Conservation (phyloP, 2,888 invertebrate genomes). For the Bursaphelenchus okinawaensis region DNA sequence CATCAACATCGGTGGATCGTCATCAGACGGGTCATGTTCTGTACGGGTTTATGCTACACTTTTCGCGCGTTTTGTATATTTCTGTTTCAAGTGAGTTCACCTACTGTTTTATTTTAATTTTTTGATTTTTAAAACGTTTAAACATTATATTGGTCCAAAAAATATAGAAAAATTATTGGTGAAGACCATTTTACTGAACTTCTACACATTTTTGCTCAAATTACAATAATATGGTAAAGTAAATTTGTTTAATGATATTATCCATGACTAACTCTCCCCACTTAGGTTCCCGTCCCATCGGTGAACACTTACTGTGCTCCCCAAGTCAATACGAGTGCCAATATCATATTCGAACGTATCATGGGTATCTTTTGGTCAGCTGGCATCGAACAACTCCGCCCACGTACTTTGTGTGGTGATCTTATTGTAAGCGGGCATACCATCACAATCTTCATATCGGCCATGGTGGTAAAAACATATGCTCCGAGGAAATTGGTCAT, state of each 20-base stretch:
- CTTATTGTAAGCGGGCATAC: conserved; percentile 56
- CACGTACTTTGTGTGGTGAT: conserved; percentile 51
- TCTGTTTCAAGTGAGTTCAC: conserved; percentile 44
- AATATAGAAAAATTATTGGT: too few relatives aligned
- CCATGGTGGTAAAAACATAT: conserved; percentile 43
- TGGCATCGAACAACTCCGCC: conserved; percentile 45
- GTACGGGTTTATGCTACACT: conserved; percentile 40
- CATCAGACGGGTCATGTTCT: conserved; percentile 39
- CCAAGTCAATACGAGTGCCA: conserved; percentile 28
- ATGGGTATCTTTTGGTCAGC: conserved; percentile 52
- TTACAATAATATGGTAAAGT: not conserved
- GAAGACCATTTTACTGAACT: too few relatives aligned
- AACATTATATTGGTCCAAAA: not conserved
- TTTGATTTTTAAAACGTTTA: not conserved
- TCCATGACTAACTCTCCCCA: not conserved
- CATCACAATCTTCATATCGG: conserved; percentile 44
- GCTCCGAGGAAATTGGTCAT: conserved; percentile 37
- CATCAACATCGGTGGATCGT: conserved; percentile 47
- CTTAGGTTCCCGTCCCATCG: conserved; percentile 54
- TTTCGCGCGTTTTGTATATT: conserved; percentile 51
- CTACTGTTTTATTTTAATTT: conserved; percentile 1
- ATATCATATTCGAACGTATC: conserved; percentile 31
- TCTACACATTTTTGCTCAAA: not conserved
- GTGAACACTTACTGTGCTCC: conserved; percentile 54
- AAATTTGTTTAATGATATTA: not conserved